Conservation (phyloP, 2,797 vertebrate species). For the Coranthus polyacanthus region DNA sequence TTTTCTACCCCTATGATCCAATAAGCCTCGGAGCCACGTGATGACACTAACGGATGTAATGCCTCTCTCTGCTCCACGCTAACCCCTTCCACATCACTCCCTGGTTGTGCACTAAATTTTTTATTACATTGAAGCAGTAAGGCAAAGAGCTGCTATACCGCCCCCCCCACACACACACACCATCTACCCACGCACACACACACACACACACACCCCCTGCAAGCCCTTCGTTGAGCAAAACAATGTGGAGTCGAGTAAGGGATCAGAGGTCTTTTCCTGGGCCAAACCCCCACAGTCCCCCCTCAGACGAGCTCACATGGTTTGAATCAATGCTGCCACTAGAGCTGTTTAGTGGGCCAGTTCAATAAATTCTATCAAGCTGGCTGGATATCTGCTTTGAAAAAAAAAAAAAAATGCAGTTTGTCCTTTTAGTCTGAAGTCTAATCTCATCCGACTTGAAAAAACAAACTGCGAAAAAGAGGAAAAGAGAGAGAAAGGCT, state of each 20-base stretch:
- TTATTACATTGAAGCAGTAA: conserved; percentile 69
- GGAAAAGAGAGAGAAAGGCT: neutral
- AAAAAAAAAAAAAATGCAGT: conserved; percentile 21
- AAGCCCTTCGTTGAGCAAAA: conserved; percentile 68
- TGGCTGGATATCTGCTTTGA: conserved; percentile 32
- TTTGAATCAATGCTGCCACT: conserved; percentile 82
- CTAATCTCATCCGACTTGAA: conserved; percentile 43
- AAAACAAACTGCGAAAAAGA: conserved; percentile 23
- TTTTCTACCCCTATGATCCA: conserved; percentile 58
- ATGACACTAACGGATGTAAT: conserved; percentile 67
- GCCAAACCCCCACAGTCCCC: conserved; percentile 67
- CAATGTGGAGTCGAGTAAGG: conserved; percentile 75
- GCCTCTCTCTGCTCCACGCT: conserved; percentile 20
- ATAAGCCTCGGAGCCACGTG: conserved; percentile 59
- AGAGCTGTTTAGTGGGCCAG: conserved; percentile 60
- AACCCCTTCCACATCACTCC: conserved; percentile 18
- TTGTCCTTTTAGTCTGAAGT: conserved; percentile 19
- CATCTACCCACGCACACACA: conserved; percentile 23
- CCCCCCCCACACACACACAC: conserved; percentile 8
- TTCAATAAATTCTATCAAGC: conserved; percentile 65
- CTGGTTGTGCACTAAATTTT: conserved; percentile 67
- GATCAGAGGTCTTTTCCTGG: conserved; percentile 84
- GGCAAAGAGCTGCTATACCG: conserved; percentile 63
- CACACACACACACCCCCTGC: conserved; percentile 27
- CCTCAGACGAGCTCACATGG: conserved; percentile 80